Evolutionary conservation across 1,140 invertebrate genomes (phyloP).

Genomic region (Linepithema humile): DNA sequence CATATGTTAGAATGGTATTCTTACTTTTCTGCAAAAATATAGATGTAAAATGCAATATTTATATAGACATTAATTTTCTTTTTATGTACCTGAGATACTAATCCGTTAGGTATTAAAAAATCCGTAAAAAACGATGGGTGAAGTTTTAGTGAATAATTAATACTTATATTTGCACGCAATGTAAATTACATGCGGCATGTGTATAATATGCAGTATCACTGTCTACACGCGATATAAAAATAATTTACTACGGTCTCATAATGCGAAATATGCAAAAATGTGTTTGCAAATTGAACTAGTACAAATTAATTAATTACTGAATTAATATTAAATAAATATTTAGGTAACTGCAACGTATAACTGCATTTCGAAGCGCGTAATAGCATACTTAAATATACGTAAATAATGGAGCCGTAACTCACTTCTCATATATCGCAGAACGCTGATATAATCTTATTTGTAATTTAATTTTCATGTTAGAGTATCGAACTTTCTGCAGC

Average conservation of each 20-base stretch:
- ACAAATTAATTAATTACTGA: constrained; percentile 7
- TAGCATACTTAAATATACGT: neutral
- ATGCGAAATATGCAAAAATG: neutral
- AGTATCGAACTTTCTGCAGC: neutral
- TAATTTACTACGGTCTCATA: neutral
- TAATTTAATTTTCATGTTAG: neutral
- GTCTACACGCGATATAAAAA: neutral
- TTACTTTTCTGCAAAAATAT: neutral
- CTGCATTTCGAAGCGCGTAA: neutral
- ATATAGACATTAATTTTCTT: neutral
- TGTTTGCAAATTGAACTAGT: neutral
- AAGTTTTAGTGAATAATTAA: constrained; percentile 7
- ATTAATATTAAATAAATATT: constrained; percentile 3
- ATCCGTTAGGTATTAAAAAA: neutral
- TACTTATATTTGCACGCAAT: neutral
- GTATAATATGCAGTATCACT: neutral
- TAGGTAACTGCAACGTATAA: neutral
- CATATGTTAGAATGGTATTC: no score
- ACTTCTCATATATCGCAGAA: neutral
- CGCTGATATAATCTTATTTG: constrained; percentile 10
- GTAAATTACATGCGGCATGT: neutral
- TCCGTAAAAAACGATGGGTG: neutral
- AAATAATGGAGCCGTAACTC: neutral
- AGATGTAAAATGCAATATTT: neutral
- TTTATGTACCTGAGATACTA: neutral